Evolutionary conservation across 2,797 vertebrate genomes (phyloP).

Genomic region (Threskiornis aethiopicus): DNA sequence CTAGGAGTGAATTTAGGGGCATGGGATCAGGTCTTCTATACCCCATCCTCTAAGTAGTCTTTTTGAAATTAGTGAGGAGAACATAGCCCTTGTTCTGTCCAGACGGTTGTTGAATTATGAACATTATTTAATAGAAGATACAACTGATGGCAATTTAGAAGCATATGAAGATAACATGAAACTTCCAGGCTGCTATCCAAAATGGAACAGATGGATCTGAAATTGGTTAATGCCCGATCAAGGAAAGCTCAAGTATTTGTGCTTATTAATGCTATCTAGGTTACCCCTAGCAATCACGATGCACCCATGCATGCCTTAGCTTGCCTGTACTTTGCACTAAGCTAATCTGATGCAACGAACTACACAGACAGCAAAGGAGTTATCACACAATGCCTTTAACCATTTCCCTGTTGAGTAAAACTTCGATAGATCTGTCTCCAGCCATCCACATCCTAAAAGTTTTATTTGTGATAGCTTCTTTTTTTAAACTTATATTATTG

Average conservation of each 20-base stretch:
- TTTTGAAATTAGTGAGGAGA: not conserved
- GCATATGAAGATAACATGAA: not conserved
- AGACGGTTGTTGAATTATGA: not conserved
- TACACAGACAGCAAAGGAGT: not conserved
- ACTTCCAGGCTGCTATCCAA: conserved; percentile 32
- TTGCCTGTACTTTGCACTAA: conserved; percentile 2
- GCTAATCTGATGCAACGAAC: not conserved
- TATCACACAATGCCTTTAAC: not conserved
- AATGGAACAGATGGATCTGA: conserved; percentile 42
- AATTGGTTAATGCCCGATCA: conserved; percentile 40
- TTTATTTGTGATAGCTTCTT: not conserved
- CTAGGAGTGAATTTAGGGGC: not conserved
- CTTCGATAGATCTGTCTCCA: not conserved
- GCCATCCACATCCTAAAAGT: not conserved
- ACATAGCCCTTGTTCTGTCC: not conserved
- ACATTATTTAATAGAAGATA: conserved; percentile 4
- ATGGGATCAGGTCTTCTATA: not conserved
- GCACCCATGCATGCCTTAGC: not conserved
- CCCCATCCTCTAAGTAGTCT: not conserved
- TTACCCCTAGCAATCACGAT: not conserved
- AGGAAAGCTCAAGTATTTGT: conserved; percentile 20
- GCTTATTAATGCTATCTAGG: not conserved
- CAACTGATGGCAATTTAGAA: not conserved
- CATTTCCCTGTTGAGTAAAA: not conserved
- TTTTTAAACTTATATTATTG: not conserved